phyloP scores from a whole-genome alignment of 1,140 invertebrate genomes.

The Cotesia typhae region DNA sequence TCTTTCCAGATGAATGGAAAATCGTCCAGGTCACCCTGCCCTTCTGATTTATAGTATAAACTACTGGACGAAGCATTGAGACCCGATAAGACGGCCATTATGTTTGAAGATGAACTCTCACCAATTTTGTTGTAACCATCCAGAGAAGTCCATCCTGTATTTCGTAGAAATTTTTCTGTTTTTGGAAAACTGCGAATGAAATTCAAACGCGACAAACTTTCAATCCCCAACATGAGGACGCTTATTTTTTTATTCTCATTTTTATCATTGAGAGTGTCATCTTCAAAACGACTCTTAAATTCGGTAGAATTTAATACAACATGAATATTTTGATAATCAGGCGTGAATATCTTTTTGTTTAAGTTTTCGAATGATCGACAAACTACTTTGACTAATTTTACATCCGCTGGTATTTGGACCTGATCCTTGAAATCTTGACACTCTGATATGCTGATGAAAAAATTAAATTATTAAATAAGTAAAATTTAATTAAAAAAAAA shows the following conservation, averaged over 20 bases:
- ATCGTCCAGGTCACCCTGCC: slow-evolving; percentile 63
- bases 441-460: slow-evolving; percentile 53
- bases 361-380: slow-evolving; percentile 53
- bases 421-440: slow-evolving; percentile 61
- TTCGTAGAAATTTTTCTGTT: slow-evolving; percentile 72
- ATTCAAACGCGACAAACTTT: slow-evolving; percentile 83
- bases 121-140: slow-evolving; percentile 75
- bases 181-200: slow-evolving; percentile 79
- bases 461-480: background rate
- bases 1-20: slow-evolving; percentile 85
- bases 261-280: slow-evolving; percentile 31
- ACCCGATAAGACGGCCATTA: slow-evolving; percentile 80
- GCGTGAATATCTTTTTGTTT: slow-evolving; percentile 60
- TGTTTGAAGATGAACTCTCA: slow-evolving; percentile 84
- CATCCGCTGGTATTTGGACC: slow-evolving; percentile 51
- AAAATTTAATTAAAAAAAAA: background rate
- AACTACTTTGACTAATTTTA: slow-evolving; percentile 61
- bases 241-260: slow-evolving; percentile 61
- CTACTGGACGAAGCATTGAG: slow-evolving; percentile 64
- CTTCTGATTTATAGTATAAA: slow-evolving; percentile 65
- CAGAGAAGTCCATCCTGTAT: slow-evolving; percentile 69
- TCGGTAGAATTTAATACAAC: slow-evolving; percentile 54
- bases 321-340: slow-evolving; percentile 53
- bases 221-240: slow-evolving; percentile 81
- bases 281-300: slow-evolving; percentile 51